Evolutionary conservation across 2,888 invertebrate genomes (phyloP).

Genomic region (Epirrhoe alternata): DNA sequence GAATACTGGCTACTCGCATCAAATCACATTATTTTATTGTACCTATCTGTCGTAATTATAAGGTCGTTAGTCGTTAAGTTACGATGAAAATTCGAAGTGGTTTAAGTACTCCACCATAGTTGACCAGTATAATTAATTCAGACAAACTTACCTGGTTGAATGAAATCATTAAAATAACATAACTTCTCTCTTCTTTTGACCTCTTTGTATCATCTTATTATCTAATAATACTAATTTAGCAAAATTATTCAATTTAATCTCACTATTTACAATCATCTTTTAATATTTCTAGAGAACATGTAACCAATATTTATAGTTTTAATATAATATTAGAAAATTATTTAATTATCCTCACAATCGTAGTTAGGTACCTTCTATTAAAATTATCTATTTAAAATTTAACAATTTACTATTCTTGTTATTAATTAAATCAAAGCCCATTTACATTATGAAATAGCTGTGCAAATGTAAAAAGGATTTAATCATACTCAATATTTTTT

Average conservation of each 20-base stretch:
- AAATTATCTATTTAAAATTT: slow-evolving; percentile 60
- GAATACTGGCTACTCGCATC: no score
- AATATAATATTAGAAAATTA: slow-evolving; percentile 57
- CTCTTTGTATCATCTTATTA: slow-evolving; percentile 11
- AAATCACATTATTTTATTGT: no score
- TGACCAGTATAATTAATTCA: no score
- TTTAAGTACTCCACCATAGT: no score
- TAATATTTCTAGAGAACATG: slow-evolving; percentile 46
- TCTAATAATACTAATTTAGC: slow-evolving; percentile 27
- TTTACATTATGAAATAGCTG: slow-evolving; percentile 23
- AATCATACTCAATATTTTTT: background rate
- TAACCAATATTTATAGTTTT: slow-evolving; percentile 54
- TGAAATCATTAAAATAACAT: background rate
- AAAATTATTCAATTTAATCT: slow-evolving; percentile 39
- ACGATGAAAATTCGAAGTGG: no score
- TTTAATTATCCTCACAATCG: slow-evolving; percentile 67
- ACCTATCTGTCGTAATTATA: no score
- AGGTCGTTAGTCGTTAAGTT: no score
- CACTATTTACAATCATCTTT: slow-evolving; percentile 34
- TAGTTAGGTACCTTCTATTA: slow-evolving; percentile 66
- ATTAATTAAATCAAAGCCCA: slow-evolving; percentile 37
- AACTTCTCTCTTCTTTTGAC: background rate
- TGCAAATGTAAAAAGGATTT: background rate
- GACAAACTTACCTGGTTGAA: slow-evolving; percentile 2
- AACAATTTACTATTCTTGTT: slow-evolving; percentile 61